Base-by-base conservation (phyloP, 2,888 invertebrate genomes). In the Archips crataeganus region DNA sequence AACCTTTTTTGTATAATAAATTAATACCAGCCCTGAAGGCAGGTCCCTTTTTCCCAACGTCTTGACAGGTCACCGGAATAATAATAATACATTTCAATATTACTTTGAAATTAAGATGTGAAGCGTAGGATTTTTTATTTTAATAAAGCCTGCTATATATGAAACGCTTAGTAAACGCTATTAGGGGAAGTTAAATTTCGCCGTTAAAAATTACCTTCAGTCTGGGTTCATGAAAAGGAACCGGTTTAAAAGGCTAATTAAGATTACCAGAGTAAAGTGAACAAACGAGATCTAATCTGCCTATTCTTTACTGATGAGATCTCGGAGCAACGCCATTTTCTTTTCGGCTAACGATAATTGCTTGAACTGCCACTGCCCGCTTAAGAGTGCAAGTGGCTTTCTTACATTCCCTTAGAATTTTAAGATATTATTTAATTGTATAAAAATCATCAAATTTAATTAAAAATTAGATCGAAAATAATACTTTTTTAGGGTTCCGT, bases 251-350 rank as follows among this genome's bases (percentile, higher is more conserved):
- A 80, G 83, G 83, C 82, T 87, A 88, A 88, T 89, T 86, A 87
- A 87, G 84, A 87, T 86, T 85, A 85, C 80, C 81, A 82, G 82
- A 81, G 79, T 82, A 80, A 82, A 85, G 79, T 82, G 83, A 87
- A 88, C 88, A 87, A 87, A 85, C 78, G 80, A 81, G 86, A 87
- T 89, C 70, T 85, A 85, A 88, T 90, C 88, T 86, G 74, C 76
- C 77, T 77, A 76, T 80, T 78, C 77, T 77, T 75, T 69, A 68
- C 77, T 75, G 74, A 73, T 73, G 77, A 75, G 75, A 75, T 72
- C 61, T 73, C 60, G 42, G 69, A 69, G 74, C 54, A 69, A 73
- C 62, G 69, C 70, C 54, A 61, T 73, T 69, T 72, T 75, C 75
- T 76, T 75, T 75, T 71, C 59, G 59, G 64, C 67, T 74, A 74